These are phyloP conservation scores for Apis cerana DNA, from an alignment of 1,140 invertebrate genomes.

Conservation along the genomic window DNA sequence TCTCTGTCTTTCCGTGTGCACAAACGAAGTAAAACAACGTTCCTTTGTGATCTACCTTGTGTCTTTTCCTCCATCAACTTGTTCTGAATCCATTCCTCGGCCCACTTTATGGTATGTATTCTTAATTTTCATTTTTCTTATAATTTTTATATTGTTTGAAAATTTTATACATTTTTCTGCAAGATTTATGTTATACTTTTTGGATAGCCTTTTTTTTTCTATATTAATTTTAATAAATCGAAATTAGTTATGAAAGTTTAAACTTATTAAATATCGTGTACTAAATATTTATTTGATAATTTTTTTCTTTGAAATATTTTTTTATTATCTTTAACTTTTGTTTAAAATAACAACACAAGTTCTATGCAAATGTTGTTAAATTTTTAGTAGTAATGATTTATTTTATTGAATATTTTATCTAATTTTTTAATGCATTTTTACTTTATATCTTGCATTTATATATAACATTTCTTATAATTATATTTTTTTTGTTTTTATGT, in stretches of 20 bases:
- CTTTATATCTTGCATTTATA: no score
- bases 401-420: slow-evolving; percentile 3
- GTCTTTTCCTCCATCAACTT: slow-evolving; percentile 32
- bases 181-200: not conserved
- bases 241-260: slow-evolving; percentile 29
- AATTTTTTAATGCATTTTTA: not conserved
- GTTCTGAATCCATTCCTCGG: slow-evolving; percentile 16
- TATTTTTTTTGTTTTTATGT: not conserved
- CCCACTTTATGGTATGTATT: slow-evolving; percentile 37
- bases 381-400: no score
- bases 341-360: no score
- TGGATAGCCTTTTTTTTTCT: no score
- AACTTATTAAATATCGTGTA: not conserved
- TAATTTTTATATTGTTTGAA: not conserved
- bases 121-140: not conserved
- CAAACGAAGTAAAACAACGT: slow-evolving; percentile 16
- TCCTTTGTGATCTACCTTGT: slow-evolving; percentile 30
- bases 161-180: not conserved
- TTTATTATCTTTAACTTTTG: not conserved
- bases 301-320: not conserved
- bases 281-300: not conserved
- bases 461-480: not conserved
- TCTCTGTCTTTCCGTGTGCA: slow-evolving; percentile 27
- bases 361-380: not conserved
- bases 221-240: not conserved